These are phyloP conservation scores for Lasiurus borealis DNA, from an alignment of 2,113 vertebrate genomes.

Conservation along the genomic window DNA sequence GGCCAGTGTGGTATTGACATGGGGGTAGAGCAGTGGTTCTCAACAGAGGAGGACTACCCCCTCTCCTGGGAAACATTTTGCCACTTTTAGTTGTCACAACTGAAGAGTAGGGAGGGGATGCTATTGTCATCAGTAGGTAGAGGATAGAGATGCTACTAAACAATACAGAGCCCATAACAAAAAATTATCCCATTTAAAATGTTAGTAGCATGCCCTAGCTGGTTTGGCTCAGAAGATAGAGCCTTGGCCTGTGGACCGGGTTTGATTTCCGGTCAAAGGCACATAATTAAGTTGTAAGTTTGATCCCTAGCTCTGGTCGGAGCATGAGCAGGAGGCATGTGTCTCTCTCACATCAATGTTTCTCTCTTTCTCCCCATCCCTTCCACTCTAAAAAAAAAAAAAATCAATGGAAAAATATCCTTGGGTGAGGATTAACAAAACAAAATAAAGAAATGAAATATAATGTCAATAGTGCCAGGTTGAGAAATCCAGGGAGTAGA, in stretches of 20 bases:
- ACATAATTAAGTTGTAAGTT: no score
- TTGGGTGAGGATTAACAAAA: no score
- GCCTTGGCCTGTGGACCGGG: no score
- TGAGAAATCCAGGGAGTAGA: background rate
- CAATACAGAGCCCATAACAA: background rate
- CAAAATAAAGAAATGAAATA: background rate
- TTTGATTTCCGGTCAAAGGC: no score
- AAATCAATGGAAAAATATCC: no score
- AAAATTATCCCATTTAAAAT: background rate
- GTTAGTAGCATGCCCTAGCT: no score
- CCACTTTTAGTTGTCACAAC: background rate
- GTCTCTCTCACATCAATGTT: no score
- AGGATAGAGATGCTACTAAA: background rate
- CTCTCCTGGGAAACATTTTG: background rate
- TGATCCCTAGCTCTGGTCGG: no score
- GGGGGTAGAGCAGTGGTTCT: background rate
- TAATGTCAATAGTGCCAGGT: background rate
- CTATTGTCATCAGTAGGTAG: background rate
- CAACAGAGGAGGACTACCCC: background rate
- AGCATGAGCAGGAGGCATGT: no score
- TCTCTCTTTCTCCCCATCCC: no score
- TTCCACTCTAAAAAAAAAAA: no score
- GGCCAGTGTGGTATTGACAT: background rate
- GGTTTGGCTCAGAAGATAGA: no score
- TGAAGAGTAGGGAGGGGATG: background rate